A percentile compares a stretch with the other conserved stretches of the same genome.
Conservation (phyloP, 30 jellyfish, hydroid and myxozoan species). For the Aurelia aurita region DNA sequence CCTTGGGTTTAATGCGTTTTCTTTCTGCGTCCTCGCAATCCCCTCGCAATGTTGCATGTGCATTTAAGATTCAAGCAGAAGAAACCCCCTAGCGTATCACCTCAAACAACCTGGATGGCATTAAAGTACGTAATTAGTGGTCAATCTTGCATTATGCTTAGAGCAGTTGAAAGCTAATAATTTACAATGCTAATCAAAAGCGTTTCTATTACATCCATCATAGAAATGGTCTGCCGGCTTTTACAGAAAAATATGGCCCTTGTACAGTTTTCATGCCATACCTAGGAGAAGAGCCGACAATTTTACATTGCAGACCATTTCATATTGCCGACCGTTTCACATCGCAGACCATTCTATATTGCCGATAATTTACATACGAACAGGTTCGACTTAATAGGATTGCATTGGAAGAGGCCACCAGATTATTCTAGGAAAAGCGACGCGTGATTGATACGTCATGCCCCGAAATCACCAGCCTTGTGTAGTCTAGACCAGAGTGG, state of each 20-base stretch:
- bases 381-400: slow-evolving; percentile 5
- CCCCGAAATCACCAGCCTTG: slow-evolving; percentile 3
- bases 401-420: background rate
- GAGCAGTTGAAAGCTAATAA: background rate
- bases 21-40: too few species aligned
- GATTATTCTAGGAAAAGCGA: slow-evolving; percentile 27
- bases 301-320: too few species aligned
- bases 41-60: too few species aligned
- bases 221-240: background rate
- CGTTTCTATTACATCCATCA: background rate
- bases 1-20: too few species aligned
- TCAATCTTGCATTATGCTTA: background rate
- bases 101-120: slow-evolving; percentile 8
- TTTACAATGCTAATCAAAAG: slow-evolving; percentile 1
- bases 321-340: too few species aligned
- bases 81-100: too few species aligned
- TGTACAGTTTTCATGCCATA: too few species aligned
- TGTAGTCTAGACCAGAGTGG: slow-evolving; percentile 38
- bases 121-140: slow-evolving; percentile 18
- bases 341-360: background rate
- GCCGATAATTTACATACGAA: background rate
- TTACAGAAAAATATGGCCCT: too few species aligned
- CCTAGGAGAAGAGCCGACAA: too few species aligned
- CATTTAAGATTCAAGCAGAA: too few species aligned
- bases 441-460: slow-evolving; percentile 17